phyloP scores from a whole-genome alignment of 2,888 invertebrate species.

The Agrilus biguttatus region DNA sequence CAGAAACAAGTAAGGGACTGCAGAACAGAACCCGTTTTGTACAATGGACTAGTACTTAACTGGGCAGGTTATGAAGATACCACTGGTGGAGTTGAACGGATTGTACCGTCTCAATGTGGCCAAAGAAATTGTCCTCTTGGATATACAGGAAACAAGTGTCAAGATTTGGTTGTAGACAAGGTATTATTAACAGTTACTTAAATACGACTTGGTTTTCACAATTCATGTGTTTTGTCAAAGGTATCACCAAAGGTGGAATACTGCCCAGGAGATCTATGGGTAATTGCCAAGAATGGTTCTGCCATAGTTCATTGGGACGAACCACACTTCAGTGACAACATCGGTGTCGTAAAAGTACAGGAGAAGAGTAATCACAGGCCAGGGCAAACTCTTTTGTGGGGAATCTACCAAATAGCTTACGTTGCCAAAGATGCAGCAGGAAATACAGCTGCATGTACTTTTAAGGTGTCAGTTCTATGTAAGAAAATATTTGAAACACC shows the following conservation, averaged over 20 bases:
- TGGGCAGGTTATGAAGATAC: slow-evolving; percentile 91
- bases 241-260: slow-evolving; percentile 75
- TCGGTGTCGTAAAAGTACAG: slow-evolving; percentile 62
- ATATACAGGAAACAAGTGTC: slow-evolving; percentile 73
- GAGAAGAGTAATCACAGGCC: slow-evolving; percentile 78
- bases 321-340: slow-evolving; percentile 80
- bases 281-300: slow-evolving; percentile 83
- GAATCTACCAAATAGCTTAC: slow-evolving; percentile 82
- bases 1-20: slow-evolving; percentile 90
- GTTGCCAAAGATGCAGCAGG: slow-evolving; percentile 88
- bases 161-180: slow-evolving; percentile 71
- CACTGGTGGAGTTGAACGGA: slow-evolving; percentile 76
- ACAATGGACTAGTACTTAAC: slow-evolving; percentile 69
- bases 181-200: slow-evolving; percentile 19
- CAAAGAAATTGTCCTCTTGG: slow-evolving; percentile 79
- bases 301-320: slow-evolving; percentile 86
- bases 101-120: slow-evolving; percentile 85
- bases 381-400: slow-evolving; percentile 80
- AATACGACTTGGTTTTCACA: not conserved
- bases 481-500: slow-evolving; percentile 27
- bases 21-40: slow-evolving; percentile 80
- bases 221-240: slow-evolving; percentile 15
- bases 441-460: slow-evolving; percentile 81
- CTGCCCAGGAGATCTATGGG: slow-evolving; percentile 89
- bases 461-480: slow-evolving; percentile 82